A percentile compares a stretch with the other conserved stretches of the same genome.
Evolutionary conservation across 2,113 vertebrate genomes (phyloP).

Genomic region (Sorex araneus): DNA sequence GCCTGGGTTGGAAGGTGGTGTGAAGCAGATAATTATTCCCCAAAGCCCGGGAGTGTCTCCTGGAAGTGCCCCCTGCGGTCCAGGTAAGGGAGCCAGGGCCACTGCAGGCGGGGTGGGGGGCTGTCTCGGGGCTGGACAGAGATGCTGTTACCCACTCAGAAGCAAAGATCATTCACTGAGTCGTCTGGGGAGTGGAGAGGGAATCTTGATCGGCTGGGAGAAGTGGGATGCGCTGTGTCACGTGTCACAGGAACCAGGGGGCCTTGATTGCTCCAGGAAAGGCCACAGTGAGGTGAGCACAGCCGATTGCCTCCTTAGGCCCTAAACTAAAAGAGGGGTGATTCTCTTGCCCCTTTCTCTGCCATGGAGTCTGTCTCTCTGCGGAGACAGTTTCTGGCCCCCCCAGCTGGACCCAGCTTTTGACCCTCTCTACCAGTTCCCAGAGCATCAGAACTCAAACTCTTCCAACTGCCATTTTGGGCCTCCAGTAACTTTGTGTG

Average conservation of each 20-base stretch:
- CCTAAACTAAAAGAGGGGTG: slow-evolving; percentile 31
- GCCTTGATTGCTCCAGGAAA: too few species aligned
- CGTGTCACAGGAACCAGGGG: too few species aligned
- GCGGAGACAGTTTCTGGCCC: slow-evolving; percentile 63
- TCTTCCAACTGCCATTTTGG: background rate
- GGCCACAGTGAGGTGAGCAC: too few species aligned
- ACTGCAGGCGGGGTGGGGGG: too few species aligned
- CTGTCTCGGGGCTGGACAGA: background rate
- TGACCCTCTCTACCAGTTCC: background rate
- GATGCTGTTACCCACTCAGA: background rate
- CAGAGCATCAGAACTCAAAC: slow-evolving; percentile 49
- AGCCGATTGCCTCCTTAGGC: background rate
- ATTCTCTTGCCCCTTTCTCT: slow-evolving; percentile 34
- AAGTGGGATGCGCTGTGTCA: background rate
- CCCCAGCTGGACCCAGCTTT: slow-evolving; percentile 55
- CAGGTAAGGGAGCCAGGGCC: background rate
- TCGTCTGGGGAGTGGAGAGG: slow-evolving; percentile 50
- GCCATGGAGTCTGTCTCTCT: slow-evolving; percentile 48
- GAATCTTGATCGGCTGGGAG: slow-evolving; percentile 20
- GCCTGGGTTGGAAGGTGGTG: background rate
- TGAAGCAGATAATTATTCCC: background rate
- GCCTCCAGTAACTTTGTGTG: too few species aligned
- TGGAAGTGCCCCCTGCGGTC: background rate
- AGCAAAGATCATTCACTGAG: slow-evolving; percentile 42
- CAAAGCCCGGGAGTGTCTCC: background rate